phyloP scores from a whole-genome alignment of 2,888 invertebrate genomes.

The Tenodera sinensis region DNA sequence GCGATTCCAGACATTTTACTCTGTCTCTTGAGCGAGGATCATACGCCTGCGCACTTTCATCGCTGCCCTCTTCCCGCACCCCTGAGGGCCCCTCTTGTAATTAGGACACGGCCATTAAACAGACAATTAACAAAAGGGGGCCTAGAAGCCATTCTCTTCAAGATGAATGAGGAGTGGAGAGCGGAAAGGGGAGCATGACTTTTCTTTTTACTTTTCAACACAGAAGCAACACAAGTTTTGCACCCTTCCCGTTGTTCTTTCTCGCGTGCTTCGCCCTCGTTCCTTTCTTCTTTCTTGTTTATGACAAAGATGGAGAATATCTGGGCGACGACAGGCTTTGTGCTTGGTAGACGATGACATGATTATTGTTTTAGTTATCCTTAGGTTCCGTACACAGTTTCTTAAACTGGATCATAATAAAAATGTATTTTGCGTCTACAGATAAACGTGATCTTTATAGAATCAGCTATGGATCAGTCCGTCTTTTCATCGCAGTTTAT shows the following conservation, averaged over 20 bases:
- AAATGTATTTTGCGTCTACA: not conserved
- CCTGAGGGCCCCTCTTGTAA: not conserved
- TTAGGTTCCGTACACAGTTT: not conserved
- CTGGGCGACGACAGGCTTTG: not conserved
- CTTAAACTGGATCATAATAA: not conserved
- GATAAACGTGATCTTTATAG: no score
- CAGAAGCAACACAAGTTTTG: not conserved
- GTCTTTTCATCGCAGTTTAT: no score
- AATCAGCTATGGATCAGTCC: no score
- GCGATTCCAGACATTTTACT: not conserved
- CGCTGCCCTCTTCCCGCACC: not conserved
- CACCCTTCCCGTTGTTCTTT: not conserved
- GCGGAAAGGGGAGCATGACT: not conserved
- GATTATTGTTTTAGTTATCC: not conserved
- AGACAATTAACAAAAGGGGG: slow-evolving; percentile 14
- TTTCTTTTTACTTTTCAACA: not conserved
- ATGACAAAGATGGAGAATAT: not conserved
- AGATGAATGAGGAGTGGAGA: not conserved
- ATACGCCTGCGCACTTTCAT: not conserved
- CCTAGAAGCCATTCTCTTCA: not conserved
- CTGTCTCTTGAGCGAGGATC: not conserved
- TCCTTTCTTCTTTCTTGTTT: not conserved
- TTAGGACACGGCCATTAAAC: slow-evolving; percentile 12
- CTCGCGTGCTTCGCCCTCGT: not conserved
- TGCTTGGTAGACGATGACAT: not conserved